Evolutionary conservation across 37 sponge, comb jelly and placozoan genomes (phyloP), one percentile per base, ranked within the genome.

Genomic region (Diacarnus erythraeanus): DNA sequence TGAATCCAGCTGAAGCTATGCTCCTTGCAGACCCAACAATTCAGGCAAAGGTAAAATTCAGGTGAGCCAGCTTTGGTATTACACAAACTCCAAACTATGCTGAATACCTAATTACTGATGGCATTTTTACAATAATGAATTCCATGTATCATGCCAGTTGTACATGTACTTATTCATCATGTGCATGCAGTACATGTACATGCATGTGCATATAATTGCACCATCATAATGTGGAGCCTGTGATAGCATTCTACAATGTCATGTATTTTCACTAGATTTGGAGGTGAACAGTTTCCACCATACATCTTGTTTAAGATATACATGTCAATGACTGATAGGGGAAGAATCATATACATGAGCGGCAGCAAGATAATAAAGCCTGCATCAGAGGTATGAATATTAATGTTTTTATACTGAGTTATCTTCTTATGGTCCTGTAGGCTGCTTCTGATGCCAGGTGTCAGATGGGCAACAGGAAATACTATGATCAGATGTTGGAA

Each of bases 331-430:
- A 72, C 67, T 0, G 30, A 9, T 15, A 71, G 39, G 40, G 78
- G 73, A 40, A 81, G 81, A 40, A 69, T 74, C 31, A 44, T 89
- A 47, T 98, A 98, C 76, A 81, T 95, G 31, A 93, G 84, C 61
- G 99, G 99, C 1, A 95, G 84, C 84, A 93, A 77, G 72, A 84
- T 91, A 81, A 95, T 98, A 9, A 81, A 68, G 59, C 94, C 96
- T 20, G 78, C 84, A 27, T 70, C 94, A 4, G 86, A 87, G 54
- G 93, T 92, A 80, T 43, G 47, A 29, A 23, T 25, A 42, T 23
- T 44, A 4, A 35, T 8, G 20, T 34, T 21, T 6, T 38, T 8
- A 15, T 25, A 8, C 20, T 6, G 29, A 23, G 5, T 68, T 3
- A 17, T 9, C 35, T 10, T 37, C 29, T 9, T 8, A 43, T 6